phyloP scores from a whole-genome alignment of 1,140 invertebrate genomes.

The Neomicropteryx cornuta region DNA sequence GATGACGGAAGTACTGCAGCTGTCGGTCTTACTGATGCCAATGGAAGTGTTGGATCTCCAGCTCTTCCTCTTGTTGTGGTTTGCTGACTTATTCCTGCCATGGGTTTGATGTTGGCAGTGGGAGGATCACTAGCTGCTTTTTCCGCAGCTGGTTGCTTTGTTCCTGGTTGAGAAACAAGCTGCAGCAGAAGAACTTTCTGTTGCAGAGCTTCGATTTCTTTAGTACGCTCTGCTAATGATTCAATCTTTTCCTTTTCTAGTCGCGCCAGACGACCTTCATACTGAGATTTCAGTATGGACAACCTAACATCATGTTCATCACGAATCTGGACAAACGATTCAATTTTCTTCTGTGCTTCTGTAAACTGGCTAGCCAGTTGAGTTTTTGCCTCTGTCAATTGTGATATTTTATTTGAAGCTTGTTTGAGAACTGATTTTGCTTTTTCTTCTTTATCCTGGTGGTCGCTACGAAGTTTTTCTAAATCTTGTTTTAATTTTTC shows the following conservation, averaged over 20 bases:
- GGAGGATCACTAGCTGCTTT: constrained; percentile 66
- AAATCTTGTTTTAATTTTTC: constrained; percentile 60
- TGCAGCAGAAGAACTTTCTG: constrained; percentile 66
- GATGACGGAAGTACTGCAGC: constrained; percentile 47
- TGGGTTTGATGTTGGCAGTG: constrained; percentile 89
- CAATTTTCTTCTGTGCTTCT: constrained; percentile 47
- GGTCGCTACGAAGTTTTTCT: constrained; percentile 50
- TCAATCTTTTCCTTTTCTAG: constrained; percentile 69
- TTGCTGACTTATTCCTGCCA: too few relatives aligned
- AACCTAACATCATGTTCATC: constrained; percentile 49
- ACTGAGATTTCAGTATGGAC: constrained; percentile 55
- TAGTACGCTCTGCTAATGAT: constrained; percentile 47
- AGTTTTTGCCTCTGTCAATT: constrained; percentile 55
- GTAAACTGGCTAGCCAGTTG: constrained; percentile 44
- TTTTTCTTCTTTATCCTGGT: constrained; percentile 58
- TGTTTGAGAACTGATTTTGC: constrained; percentile 61
- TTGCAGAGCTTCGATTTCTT: constrained; percentile 61
- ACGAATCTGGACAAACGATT: constrained; percentile 34
- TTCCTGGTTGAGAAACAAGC: constrained; percentile 54
- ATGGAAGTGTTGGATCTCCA: too few relatives aligned
- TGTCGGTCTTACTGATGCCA: constrained; percentile 89
- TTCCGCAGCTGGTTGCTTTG: constrained; percentile 56
- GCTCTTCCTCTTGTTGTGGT: too few relatives aligned
- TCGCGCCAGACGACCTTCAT: constrained; percentile 56
- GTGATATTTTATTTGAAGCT: constrained; percentile 58